phyloP scores from a whole-genome alignment of 2,113 vertebrate genomes.

The Progne subis region DNA sequence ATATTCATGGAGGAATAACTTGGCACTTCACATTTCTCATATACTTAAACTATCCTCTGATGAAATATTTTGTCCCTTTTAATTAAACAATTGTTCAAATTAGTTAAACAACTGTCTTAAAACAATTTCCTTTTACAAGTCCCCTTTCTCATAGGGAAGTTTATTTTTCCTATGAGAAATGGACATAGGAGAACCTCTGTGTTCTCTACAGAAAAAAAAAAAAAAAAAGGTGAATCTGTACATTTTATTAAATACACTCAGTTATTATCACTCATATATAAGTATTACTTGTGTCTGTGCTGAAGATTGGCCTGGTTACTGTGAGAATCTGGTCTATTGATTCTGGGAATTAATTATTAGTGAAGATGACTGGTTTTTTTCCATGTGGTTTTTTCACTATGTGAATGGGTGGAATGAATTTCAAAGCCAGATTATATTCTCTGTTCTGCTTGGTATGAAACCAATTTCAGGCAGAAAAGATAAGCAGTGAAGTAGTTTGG shows the following conservation, averaged over 20 bases:
- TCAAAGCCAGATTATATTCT: neutral
- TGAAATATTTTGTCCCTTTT: neutral
- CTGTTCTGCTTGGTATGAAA: neutral
- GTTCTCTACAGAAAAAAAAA: neutral
- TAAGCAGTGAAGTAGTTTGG: neutral
- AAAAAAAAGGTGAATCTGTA: neutral
- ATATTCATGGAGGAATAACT: neutral
- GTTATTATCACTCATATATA: neutral
- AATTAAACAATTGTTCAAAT: neutral
- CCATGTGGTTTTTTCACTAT: rapidly evolving
- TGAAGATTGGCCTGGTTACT: neutral
- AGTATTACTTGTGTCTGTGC: neutral
- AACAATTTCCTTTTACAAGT: neutral
- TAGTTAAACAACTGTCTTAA: neutral
- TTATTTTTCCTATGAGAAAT: neutral
- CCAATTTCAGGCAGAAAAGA: neutral
- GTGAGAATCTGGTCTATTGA: neutral
- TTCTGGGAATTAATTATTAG: neutral
- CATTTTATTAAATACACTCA: neutral
- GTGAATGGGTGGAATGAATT: neutral
- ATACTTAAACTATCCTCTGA: neutral
- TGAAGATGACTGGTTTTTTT: neutral
- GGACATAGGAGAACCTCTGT: neutral
- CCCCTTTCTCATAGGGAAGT: neutral
- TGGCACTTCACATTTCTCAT: neutral